Evolutionary conservation across 2,888 invertebrate genomes (phyloP), one percentile per base, ranked within the genome.

Genomic region (Epinotia ramella): DNA sequence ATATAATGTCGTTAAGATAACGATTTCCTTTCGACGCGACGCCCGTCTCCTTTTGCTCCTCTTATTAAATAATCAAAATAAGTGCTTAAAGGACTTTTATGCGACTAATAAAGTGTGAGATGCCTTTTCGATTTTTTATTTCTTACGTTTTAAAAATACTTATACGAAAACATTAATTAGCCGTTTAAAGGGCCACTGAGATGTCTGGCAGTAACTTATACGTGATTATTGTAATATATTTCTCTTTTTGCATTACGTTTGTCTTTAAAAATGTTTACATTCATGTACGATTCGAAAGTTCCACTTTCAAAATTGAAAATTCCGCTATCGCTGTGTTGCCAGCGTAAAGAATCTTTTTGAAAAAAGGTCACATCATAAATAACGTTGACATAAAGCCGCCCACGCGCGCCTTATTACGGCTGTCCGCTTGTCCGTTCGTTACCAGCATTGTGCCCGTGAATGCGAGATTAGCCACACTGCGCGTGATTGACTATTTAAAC

Each of bases 401-500:
- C 91, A 93, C 94, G 91, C 92, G 91, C 88, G 87, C 90, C 93
- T 93, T 93, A 93, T 92, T 93, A 93, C 91, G 89, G 89, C 91
- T 90, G 92, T 92, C 89, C 88, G 92, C 91, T 87, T 87, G 93
- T 92, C 87, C 91, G 93, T 93, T 94, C 94, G 94, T 94, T 94
- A 94, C 92, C 89, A 88, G 92, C 84, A 94, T 94, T 94, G 94
- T 94, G 88, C 84, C 83, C 84, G 84, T 91, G 92, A 91, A 93
- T 91, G 91, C 88, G 86, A 91, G 93, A 93, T 94, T 93, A 92
- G 93, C 93, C 89, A 91, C 92, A 90, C 89, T 87, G 84, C 89
- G 90, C 92, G 90, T 94, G 93, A 94, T 94, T 92, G 93, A 93
- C 93, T 94, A 93, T 94, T 93, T 92, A 92, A 86, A 92, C 87